Percentiles rank a stretch among this genome's conserved stretches.
Conservation (phyloP, 2,888 invertebrate species). For the Leucophenga maculata region DNA sequence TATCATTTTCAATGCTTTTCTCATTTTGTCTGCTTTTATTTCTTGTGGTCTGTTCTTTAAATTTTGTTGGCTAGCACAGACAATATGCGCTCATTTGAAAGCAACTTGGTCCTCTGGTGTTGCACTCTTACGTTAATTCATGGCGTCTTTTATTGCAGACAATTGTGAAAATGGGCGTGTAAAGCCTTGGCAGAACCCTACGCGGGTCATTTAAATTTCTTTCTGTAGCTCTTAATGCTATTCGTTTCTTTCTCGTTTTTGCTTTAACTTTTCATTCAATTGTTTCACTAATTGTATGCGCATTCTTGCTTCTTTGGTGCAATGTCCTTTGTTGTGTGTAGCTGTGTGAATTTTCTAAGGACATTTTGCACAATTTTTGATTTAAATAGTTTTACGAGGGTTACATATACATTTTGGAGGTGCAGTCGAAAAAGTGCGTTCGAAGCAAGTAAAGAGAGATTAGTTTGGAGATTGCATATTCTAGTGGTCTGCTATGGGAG, state of each 20-base stretch:
- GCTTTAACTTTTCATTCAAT: conserved; percentile 8
- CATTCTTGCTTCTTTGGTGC: background rate
- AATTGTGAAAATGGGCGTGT: background rate
- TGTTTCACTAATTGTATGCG: conserved; percentile 9
- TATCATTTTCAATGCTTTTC: conserved; percentile 30
- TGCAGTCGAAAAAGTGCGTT: too few relatives aligned
- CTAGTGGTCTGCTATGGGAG: too few relatives aligned
- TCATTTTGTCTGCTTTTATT: conserved; percentile 33
- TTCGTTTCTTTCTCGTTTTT: background rate
- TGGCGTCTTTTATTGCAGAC: background rate
- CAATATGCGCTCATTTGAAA: too few relatives aligned
- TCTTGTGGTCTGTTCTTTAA: background rate
- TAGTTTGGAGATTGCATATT: too few relatives aligned
- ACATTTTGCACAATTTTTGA: background rate
- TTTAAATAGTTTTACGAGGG: background rate
- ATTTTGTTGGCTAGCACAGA: too few relatives aligned
- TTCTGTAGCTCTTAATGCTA: conserved; percentile 5
- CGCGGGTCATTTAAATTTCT: background rate
- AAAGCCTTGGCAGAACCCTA: background rate
- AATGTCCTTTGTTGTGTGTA: background rate
- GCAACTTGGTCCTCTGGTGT: too few relatives aligned
- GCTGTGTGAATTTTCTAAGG: background rate
- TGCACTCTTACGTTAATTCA: background rate
- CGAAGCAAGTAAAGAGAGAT: too few relatives aligned
- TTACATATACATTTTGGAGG: background rate